Conservation (phyloP, 2,113 vertebrate species). For the Mus spicilegus region DNA sequence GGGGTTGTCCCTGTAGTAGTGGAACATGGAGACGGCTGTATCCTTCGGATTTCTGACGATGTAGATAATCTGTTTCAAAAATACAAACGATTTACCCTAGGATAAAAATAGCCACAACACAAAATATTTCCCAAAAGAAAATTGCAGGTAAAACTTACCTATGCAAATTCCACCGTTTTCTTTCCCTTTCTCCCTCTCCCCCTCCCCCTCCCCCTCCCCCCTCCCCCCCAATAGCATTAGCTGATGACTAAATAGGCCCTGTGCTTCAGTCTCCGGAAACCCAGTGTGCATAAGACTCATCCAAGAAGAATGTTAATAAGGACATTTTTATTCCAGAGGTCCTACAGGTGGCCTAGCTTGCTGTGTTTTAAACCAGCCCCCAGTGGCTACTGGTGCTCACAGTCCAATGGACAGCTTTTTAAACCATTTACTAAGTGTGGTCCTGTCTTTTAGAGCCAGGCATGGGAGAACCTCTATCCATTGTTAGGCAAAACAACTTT, state of each 20-base stretch:
- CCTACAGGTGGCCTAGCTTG: neutral
- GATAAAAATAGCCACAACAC: neutral
- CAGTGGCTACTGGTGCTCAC: no score
- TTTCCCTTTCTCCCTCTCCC: neutral
- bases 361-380: neutral
- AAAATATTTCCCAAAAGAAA: constrained; percentile 16
- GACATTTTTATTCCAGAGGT: neutral
- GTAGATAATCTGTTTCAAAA: constrained; percentile 85
- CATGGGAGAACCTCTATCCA: neutral
- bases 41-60: constrained; percentile 88
- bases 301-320: neutral
- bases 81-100: constrained; percentile 6
- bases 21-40: constrained; percentile 87
- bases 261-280: neutral
- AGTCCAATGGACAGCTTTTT: neutral
- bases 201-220: no score
- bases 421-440: neutral
- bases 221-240: neutral
- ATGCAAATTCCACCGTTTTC: neutral
- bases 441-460: neutral
- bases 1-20: constrained; percentile 89
- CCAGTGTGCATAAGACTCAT: neutral
- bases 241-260: neutral
- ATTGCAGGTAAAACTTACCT: neutral
- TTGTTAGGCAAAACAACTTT: neutral